A percentile compares a stretch with the other conserved stretches of the same genome.
phyloP scores from a whole-genome alignment of 2,888 invertebrate species.

The Leptopterna dolabrata region DNA sequence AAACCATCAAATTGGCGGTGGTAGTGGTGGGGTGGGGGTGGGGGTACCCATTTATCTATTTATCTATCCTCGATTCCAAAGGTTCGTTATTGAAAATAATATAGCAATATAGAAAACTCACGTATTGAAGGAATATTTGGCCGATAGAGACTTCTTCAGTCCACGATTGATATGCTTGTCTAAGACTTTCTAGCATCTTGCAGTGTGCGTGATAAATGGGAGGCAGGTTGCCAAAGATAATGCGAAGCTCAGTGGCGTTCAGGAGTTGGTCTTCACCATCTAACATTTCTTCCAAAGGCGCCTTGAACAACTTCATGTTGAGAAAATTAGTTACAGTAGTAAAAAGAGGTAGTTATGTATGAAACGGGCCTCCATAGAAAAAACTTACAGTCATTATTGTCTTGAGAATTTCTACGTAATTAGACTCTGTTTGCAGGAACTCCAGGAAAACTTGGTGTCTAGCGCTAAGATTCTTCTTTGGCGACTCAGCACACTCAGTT shows the following conservation, averaged over 20 bases:
- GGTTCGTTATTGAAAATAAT: too few species aligned
- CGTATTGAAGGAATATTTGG: conserved; percentile 86
- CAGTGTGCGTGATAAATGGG: conserved; percentile 94
- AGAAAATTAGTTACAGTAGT: not conserved
- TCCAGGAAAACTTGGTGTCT: conserved; percentile 90
- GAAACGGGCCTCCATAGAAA: not conserved
- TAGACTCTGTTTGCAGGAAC: conserved; percentile 94
- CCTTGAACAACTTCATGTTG: conserved; percentile 85
- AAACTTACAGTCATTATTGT: conserved; percentile 87
- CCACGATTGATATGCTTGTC: conserved; percentile 81
- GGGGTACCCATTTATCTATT: too few species aligned
- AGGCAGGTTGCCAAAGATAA: conserved; percentile 94
- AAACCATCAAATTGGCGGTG: too few species aligned
- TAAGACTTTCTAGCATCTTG: conserved; percentile 74
- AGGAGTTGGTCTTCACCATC: conserved; percentile 83
- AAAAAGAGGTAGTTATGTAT: not conserved
- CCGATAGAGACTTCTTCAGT: conserved; percentile 89
- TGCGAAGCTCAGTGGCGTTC: conserved; percentile 91
- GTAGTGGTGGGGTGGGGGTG: too few species aligned
- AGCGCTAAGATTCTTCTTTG: conserved; percentile 74
- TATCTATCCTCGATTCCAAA: too few species aligned
- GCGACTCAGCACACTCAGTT: conserved; percentile 64
- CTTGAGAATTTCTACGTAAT: conserved; percentile 94
- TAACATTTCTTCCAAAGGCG: conserved; percentile 87
- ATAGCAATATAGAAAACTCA: too few species aligned